Conservation (phyloP, 2,888 invertebrate species). For the Octonoba sinensis region DNA sequence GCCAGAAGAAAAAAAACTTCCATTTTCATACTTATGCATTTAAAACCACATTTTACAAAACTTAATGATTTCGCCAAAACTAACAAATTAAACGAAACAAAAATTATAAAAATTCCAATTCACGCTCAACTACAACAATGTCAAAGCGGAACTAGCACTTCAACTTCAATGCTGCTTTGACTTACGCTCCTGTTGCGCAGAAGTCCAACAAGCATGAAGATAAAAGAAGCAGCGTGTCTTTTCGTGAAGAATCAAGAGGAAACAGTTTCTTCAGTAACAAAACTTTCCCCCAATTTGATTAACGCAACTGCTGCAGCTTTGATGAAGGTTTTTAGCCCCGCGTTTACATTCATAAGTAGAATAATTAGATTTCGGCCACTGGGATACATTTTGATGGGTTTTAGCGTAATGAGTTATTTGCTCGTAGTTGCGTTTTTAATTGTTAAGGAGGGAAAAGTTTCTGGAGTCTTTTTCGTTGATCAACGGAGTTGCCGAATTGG, state of each 20-base stretch:
- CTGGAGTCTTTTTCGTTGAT: not conserved
- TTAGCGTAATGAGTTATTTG: constrained; percentile 43
- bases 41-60: no score
- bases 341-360: constrained; percentile 19
- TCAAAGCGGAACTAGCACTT: no score
- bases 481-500: not conserved
- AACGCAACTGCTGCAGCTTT: not conserved
- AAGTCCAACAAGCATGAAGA: no score
- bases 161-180: no score
- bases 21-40: no score
- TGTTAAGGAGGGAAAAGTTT: constrained; percentile 14
- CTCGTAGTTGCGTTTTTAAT: constrained; percentile 22
- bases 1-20: no score
- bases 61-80: no score
- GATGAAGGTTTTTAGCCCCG: constrained; percentile 21
- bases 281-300: constrained; percentile 4
- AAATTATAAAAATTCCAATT: no score
- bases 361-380: constrained; percentile 19
- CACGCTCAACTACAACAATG: no score
- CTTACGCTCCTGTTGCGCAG: no score
- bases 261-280: not conserved
- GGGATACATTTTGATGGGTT: constrained; percentile 20
- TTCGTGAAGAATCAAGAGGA: not conserved
- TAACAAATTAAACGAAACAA: no score
- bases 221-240: no score